Evolutionary conservation across 2,888 invertebrate genomes (phyloP), one percentile per base, ranked within the genome.

Genomic region (Tupiocoris notatus): DNA sequence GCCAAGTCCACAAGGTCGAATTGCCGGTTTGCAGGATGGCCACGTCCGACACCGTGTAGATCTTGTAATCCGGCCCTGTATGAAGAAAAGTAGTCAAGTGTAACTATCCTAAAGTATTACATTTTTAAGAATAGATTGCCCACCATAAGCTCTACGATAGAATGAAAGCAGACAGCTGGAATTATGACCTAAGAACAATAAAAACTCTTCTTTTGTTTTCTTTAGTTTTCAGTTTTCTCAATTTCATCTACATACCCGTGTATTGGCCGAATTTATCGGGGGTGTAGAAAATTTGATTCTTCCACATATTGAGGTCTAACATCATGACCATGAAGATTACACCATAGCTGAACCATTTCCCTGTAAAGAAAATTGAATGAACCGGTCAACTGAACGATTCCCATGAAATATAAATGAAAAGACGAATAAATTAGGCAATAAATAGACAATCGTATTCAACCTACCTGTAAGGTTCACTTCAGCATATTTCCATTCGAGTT

Each of bases 311-410:
- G 75, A 86, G 80, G 81, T 86, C 86, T 22, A 86, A 82, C 68
- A 86, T 82, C 84, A 86, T 86, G 18, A 86, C 86, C 77, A 86
- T 80, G 78, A 86, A 85, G 75, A 86, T 84, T 70, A 86, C 84
- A 24, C 86, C 86, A 80, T 86, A 86, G 81, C 86, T 86, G 81
- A 86, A 86, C 86, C 86, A 86, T 82, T 86, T 86, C n/a, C 86
- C 86, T 85, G 82, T 0, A 82, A 82, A 21, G 24, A 58, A 71
- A 68, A 59, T 7, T 17, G 21, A 16, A 16, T 9, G 59, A 58
- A 6, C 16, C n/a, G 17, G 17, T 54, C 59, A 17, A 9, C 59
- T 9, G 18, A 20, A 59, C 12, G 18, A 59, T 12, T 12, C 12
- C 7, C 17, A 12, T 59, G 59, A 6, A 59, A 59, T 17, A n/a